These are phyloP conservation scores for Amphipyra tragopoginis DNA, from an alignment of 2,888 invertebrate species.

Conservation along the genomic window DNA sequence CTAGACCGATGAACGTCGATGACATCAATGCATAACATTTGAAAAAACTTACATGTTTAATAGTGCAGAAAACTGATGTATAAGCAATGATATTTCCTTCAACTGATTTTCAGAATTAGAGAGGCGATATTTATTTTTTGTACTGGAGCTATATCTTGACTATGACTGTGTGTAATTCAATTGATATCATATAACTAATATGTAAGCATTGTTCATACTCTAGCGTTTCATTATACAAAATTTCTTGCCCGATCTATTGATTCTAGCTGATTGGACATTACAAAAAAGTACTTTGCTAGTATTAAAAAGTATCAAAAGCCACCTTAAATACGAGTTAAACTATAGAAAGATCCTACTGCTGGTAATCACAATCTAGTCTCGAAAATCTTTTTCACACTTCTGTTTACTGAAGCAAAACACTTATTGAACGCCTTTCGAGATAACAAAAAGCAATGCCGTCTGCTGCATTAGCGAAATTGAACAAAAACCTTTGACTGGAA, in stretches of 20 bases:
- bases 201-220: no score
- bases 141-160: not conserved
- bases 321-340: not conserved
- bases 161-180: not conserved
- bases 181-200: not conserved
- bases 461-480: conserved; percentile 41
- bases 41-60: conserved; percentile 58
- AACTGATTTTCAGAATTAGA: conserved; percentile 1
- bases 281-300: no score
- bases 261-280: no score
- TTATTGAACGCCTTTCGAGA: conserved; percentile 18
- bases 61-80: conserved; percentile 66
- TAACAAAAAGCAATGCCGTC: conserved; percentile 23
- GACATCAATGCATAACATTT: conserved; percentile 57
- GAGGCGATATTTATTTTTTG: not conserved
- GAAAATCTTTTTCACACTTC: conserved; percentile 4
- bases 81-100: conserved; percentile 14
- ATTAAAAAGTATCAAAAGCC: not conserved
- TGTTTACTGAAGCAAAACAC: conserved; percentile 14
- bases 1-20: conserved; percentile 63
- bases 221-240: no score
- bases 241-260: no score
- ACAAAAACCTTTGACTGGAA: conserved; percentile 20
- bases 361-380: not conserved
- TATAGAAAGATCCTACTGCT: not conserved